Percentiles rank a stretch among this genome's conserved stretches.
Conservation (phyloP, 2,113 vertebrate genomes). For the Eira barbara region DNA sequence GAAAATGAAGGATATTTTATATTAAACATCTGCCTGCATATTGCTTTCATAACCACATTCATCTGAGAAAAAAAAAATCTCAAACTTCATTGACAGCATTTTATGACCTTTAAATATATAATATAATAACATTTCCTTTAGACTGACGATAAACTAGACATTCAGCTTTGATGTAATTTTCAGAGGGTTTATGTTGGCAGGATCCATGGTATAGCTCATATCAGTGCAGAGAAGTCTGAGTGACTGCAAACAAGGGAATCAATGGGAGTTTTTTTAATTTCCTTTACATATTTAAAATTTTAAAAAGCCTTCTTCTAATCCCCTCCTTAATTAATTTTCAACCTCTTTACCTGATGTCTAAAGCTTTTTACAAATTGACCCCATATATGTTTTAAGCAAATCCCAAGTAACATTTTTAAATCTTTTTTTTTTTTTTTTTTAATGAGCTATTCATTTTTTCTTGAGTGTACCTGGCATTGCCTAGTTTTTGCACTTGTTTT, state of each 20-base stretch:
- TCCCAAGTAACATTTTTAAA: background rate
- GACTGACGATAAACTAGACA: constrained; percentile 52
- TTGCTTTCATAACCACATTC: constrained; percentile 67
- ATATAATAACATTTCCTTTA: constrained; percentile 65
- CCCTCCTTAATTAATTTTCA: background rate
- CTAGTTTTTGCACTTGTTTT: background rate
- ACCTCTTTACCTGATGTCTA: background rate
- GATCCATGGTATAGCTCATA: background rate
- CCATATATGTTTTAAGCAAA: background rate
- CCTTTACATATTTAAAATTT: background rate
- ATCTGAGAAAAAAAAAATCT: constrained; percentile 38
- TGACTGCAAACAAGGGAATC: background rate
- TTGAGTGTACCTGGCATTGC: background rate
- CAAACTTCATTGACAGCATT: constrained; percentile 56
- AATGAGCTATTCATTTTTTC: background rate
- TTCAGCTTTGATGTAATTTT: constrained; percentile 41
- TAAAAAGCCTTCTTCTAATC: background rate
- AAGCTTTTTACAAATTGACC: background rate
- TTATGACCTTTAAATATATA: constrained; percentile 73
- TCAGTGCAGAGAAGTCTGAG: background rate
- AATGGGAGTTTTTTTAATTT: background rate
- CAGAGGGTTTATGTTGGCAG: background rate
- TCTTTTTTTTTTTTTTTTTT: background rate
- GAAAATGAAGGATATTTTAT: constrained; percentile 73
- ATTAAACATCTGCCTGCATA: constrained; percentile 73